Evolutionary conservation across 92 coral and sea anemone species (phyloP).

Genomic region (Anthopleura xanthogrammica): DNA sequence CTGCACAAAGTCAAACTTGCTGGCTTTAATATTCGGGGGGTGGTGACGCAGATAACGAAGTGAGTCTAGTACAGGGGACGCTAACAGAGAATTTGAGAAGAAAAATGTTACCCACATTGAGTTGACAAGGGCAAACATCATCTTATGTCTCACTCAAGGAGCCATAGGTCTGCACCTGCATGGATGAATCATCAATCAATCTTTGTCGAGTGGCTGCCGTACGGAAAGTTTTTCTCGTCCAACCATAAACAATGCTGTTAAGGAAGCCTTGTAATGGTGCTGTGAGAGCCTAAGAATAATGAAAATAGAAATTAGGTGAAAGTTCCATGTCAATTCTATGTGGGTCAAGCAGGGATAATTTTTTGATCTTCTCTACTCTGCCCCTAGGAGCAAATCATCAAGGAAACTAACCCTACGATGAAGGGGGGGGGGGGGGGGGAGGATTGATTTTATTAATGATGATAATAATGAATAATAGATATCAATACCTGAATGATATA

Average conservation of each 20-base stretch:
- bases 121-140: background rate
- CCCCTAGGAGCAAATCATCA: too few relatives aligned
- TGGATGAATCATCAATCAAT: conserved; percentile 30
- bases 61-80: too few relatives aligned
- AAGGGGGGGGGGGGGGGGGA: too few relatives aligned
- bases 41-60: background rate
- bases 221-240: conserved; percentile 90
- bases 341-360: too few relatives aligned
- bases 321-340: too few relatives aligned
- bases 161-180: conserved; percentile 10
- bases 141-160: conserved; percentile 2
- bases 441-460: too few relatives aligned
- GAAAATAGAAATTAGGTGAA: background rate
- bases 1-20: too few relatives aligned
- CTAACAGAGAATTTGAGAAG: too few relatives aligned
- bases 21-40: too few relatives aligned
- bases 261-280: conserved; percentile 98
- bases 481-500: background rate
- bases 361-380: too few relatives aligned
- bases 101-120: too few relatives aligned
- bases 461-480: background rate
- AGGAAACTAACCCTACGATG: too few relatives aligned
- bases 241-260: conserved; percentile 92
- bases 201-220: conserved; percentile 48
- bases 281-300: conserved; percentile 65